These are phyloP conservation scores for Eupithecia dodoneata DNA, from an alignment of 2,888 invertebrate genomes.

Conservation along the genomic window DNA sequence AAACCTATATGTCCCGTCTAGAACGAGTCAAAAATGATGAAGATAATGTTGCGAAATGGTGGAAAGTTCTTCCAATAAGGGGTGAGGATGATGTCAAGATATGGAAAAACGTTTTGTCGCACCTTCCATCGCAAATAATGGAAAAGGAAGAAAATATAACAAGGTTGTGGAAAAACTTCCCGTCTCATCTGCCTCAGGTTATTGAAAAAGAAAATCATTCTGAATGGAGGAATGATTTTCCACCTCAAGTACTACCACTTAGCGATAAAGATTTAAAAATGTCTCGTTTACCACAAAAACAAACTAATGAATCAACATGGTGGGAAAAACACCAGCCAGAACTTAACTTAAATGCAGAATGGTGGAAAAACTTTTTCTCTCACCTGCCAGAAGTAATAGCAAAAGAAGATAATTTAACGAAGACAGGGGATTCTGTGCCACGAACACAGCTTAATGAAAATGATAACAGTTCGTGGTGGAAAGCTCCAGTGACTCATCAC, in stretches of 20 bases:
- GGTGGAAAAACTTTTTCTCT: neutral
- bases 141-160: slow-evolving; percentile 1
- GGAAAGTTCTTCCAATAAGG: neutral
- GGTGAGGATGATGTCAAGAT: neutral
- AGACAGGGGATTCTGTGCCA: neutral
- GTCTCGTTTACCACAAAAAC: neutral
- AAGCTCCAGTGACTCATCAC: neutral
- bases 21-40: slow-evolving; percentile 1
- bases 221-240: neutral
- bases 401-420: neutral
- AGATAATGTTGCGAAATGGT: neutral
- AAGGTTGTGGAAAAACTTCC: neutral
- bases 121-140: neutral
- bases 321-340: neutral
- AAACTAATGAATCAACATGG: neutral
- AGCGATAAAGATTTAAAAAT: neutral
- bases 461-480: neutral
- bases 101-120: neutral
- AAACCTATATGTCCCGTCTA: neutral
- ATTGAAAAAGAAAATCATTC: neutral
- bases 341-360: neutral
- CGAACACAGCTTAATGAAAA: neutral
- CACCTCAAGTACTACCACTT: neutral
- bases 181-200: neutral
- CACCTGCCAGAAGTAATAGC: neutral